Evolutionary conservation across 35 echinoderm and acorn worm species (phyloP).

Genomic region (Apostichopus parvimensis): DNA sequence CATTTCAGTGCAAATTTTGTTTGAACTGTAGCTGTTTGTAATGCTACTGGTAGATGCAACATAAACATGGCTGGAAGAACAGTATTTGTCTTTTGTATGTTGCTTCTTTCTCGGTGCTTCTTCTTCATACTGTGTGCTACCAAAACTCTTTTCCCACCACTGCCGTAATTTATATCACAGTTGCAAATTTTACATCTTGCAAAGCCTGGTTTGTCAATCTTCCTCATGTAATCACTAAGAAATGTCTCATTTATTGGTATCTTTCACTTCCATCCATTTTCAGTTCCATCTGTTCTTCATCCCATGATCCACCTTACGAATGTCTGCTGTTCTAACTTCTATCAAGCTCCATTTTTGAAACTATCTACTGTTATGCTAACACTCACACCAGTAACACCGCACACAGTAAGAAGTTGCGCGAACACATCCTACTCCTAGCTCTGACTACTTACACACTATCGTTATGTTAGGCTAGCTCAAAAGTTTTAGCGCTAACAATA

Average conservation of each 20-base stretch:
- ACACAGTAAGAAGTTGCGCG: too few relatives aligned
- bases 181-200: conserved; percentile 23
- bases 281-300: conserved; percentile 30
- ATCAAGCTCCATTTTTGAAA: conserved; percentile 29
- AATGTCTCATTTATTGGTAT: neutral
- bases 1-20: neutral
- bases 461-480: too few relatives aligned
- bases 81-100: neutral
- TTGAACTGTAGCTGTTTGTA: neutral
- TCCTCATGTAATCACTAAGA: neutral
- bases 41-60: neutral
- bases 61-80: conserved; percentile 20
- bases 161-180: conserved; percentile 16
- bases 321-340: conserved; percentile 46
- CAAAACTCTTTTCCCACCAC: neutral
- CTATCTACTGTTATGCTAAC: too few relatives aligned
- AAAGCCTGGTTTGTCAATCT: conserved; percentile 30
- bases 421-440: too few relatives aligned
- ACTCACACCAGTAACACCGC: too few relatives aligned
- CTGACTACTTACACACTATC: too few relatives aligned
- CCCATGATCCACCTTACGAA: conserved; percentile 36
- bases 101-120: neutral
- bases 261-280: neutral
- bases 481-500: too few relatives aligned
- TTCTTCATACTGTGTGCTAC: neutral